phyloP scores from a whole-genome alignment of 2,888 invertebrate genomes.

The Chesias legatella region DNA sequence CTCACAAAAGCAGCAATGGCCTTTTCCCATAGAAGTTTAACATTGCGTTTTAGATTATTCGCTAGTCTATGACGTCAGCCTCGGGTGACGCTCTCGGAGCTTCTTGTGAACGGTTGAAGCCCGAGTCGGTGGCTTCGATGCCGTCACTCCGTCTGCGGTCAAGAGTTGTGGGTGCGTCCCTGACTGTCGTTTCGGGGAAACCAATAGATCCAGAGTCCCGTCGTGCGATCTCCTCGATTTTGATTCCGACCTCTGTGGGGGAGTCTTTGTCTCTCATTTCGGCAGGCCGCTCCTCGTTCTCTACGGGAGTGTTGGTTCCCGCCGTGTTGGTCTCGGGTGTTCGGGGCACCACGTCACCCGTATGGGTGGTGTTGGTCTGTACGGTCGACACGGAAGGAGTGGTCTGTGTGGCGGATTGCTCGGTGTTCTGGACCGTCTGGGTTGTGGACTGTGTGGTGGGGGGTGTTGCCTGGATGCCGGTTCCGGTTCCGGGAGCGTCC shows the following conservation, averaged over 20 bases:
- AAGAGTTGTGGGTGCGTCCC: slow-evolving; percentile 43
- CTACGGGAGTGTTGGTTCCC: slow-evolving; percentile 47
- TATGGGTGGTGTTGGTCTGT: slow-evolving; percentile 68
- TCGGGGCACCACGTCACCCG: slow-evolving; percentile 57
- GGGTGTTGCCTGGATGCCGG: slow-evolving; percentile 67
- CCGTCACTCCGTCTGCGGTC: slow-evolving; percentile 62
- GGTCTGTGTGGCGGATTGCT: slow-evolving; percentile 75
- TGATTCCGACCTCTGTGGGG: slow-evolving; percentile 41
- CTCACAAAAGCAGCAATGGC: slow-evolving; percentile 49
- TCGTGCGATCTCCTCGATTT: slow-evolving; percentile 63
- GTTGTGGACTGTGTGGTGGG: slow-evolving; percentile 70
- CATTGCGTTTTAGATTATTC: slow-evolving; percentile 33
- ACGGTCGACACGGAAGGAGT: slow-evolving; percentile 69
- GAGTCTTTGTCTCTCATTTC: slow-evolving; percentile 41
- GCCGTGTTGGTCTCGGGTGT: slow-evolving; percentile 46
- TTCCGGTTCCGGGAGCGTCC: slow-evolving; percentile 67
- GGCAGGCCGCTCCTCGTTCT: slow-evolving; percentile 34
- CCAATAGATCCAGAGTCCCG: slow-evolving; percentile 40
- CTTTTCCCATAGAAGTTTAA: slow-evolving; percentile 19
- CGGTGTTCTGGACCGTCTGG: slow-evolving; percentile 71
- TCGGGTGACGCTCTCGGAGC: slow-evolving; percentile 58
- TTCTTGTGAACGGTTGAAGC: slow-evolving; percentile 4
- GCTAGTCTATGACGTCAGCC: slow-evolving; percentile 64
- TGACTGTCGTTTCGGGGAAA: too few relatives aligned
- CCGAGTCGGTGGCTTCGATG: slow-evolving; percentile 10